Percentiles rank a stretch among this genome's conserved stretches.
phyloP scores from a whole-genome alignment of 2,113 vertebrate species.

The Penelope pileata region DNA sequence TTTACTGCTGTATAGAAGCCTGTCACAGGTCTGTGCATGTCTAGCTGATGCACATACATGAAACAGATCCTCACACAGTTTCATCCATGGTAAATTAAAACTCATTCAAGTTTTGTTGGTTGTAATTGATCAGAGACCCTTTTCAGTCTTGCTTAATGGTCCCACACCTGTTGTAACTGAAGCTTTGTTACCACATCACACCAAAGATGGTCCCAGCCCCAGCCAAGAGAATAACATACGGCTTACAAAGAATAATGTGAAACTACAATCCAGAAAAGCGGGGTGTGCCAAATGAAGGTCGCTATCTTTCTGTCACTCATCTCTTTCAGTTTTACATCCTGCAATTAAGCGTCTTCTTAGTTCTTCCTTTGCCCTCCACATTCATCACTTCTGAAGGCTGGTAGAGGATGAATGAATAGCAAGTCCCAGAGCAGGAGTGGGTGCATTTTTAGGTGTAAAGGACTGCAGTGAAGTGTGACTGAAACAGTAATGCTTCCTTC shows the following conservation, averaged over 20 bases:
- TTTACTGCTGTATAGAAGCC: not conserved
- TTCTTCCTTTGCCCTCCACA: not conserved
- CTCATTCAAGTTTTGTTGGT: conserved; percentile 23
- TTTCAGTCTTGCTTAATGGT: conserved; percentile 36
- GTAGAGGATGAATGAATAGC: not conserved
- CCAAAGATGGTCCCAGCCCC: not conserved
- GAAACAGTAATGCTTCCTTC: not conserved
- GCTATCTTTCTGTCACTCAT: conserved; percentile 18
- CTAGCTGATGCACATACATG: not conserved
- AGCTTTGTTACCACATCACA: not conserved
- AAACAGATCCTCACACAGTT: conserved; percentile 23
- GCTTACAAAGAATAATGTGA: conserved; percentile 9
- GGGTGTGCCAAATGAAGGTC: conserved; percentile 10
- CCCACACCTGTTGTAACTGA: not conserved
- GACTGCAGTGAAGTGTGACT: conserved; percentile 27
- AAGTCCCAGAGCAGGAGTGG: not conserved
- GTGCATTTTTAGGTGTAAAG: conserved; percentile 35
- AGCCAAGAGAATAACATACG: not conserved
- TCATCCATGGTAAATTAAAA: not conserved
- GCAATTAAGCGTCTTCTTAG: not conserved
- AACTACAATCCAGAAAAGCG: conserved; percentile 17
- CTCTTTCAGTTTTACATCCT: not conserved
- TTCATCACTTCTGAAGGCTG: not conserved
- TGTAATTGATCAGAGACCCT: conserved; percentile 47
- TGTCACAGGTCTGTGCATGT: conserved; percentile 25